These are phyloP conservation scores for Proteles cristata DNA, from an alignment of 2,113 vertebrate genomes.

Conservation along the genomic window DNA sequence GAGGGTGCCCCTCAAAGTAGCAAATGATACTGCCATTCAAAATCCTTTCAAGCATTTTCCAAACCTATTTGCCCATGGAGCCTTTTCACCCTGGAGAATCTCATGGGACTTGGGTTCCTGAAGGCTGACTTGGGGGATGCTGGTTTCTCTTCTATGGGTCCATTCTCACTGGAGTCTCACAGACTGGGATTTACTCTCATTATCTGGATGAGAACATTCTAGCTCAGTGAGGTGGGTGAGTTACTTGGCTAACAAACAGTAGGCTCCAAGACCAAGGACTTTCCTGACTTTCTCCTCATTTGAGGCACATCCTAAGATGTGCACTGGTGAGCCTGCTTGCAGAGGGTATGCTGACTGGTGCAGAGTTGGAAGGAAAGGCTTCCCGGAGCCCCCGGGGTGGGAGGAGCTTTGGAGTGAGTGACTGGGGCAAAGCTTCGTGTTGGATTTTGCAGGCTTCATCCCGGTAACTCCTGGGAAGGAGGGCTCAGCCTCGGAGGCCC, in stretches of 20 bases:
- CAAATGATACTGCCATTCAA: not conserved
- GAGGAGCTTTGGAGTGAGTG: not conserved
- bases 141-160: not conserved
- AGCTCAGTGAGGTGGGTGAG: not conserved
- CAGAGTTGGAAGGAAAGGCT: not conserved
- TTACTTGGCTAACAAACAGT: not conserved
- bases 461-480: not conserved
- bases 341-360: not conserved
- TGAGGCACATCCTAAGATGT: not conserved
- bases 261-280: not conserved
- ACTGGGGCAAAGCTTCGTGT: not conserved
- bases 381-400: fast-evolving
- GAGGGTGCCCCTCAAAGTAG: not conserved
- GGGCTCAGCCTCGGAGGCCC: not conserved
- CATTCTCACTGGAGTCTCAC: not conserved
- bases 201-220: not conserved
- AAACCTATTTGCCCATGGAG: not conserved
- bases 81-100: not conserved
- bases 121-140: not conserved
- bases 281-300: not conserved
- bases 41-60: not conserved
- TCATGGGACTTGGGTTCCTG: not conserved
- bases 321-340: not conserved
- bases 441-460: not conserved
- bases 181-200: not conserved